These are phyloP conservation scores for Poecilus cupreus DNA, from an alignment of 2,888 invertebrate species.

Conservation along the genomic window DNA sequence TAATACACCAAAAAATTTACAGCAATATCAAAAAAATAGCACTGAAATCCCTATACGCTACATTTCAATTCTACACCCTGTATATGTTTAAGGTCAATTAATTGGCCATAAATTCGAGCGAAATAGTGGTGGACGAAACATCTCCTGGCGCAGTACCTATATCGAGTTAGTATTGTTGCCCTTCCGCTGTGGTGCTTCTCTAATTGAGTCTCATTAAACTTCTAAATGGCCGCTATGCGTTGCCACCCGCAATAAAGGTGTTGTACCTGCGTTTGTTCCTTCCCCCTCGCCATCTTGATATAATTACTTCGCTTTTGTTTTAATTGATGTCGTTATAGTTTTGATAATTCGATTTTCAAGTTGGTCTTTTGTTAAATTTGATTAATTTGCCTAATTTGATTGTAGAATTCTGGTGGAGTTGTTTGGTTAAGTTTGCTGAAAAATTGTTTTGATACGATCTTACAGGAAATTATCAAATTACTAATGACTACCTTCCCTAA, in stretches of 20 bases:
- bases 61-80: too few relatives aligned
- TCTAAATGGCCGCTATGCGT: constrained; percentile 47
- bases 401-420: not conserved
- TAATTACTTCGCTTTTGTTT: constrained; percentile 42
- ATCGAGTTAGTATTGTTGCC: constrained; percentile 16
- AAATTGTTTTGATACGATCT: not conserved
- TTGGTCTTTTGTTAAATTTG: not conserved
- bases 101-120: not conserved
- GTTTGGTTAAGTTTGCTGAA: not conserved
- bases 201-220: constrained; percentile 52
- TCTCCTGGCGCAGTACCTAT: not conserved
- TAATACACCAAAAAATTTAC: too few relatives aligned
- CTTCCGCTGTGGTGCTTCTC: not conserved
- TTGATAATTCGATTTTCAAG: constrained; percentile 21
- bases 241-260: constrained; percentile 39
- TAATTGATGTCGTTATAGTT: constrained; percentile 39
- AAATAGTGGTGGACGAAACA: constrained; percentile 10
- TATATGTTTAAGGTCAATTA: constrained; percentile 12
- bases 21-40: too few relatives aligned
- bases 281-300: not conserved
- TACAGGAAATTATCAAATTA: constrained; percentile 35
- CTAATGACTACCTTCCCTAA: constrained; percentile 37
- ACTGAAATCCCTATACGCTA: too few relatives aligned
- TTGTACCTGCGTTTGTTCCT: constrained; percentile 12
- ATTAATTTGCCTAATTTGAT: constrained; percentile 5